Base-by-base conservation (phyloP, 2,888 invertebrate genomes). In the Calephelis perditalis region DNA sequence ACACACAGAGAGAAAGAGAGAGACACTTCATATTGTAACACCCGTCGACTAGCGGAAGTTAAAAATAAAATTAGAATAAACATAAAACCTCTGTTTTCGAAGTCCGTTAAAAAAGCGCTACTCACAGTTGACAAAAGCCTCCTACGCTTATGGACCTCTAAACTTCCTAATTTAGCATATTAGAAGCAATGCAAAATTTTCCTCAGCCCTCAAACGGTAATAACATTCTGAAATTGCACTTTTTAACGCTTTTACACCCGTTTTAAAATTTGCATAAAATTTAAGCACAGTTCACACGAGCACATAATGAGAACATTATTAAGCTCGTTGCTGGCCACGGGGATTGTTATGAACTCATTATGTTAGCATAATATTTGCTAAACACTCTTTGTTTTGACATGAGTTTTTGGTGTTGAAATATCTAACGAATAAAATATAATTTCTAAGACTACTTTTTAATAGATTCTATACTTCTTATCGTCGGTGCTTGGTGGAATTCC, bases 271-370 rank as follows among this genome's bases (percentile, higher is more conserved):
- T 49, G 15, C 49, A 49, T 49, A 49, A 15, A 9, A 49, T 49
- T 49, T 49, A 49, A 49, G 15, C 49, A 12, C 49, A 15, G 49
- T 49, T 49, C 49, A 49, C 46, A 46, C 46, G 46, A 49, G 49
- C 49, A 49, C 49, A 15, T 49, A 15, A 26, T 15, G 49, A 26
- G 49, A 26, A 49, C 26, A 49, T 49, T 49, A 49, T 49, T 49
- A 49, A 49, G 49, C 49, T 49, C 49, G 26, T 49, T 8, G 26
- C 49, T 15, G 15, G 49, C 49, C 49, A 15, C 49, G 5, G 26
- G 12, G 8, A 49, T 49, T 49, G 49, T 49, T 49, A 49, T 49
- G 49, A 49, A 49, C 49, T 49, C 49, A 49, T 49, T 49, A 49
- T 26, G 49, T 49, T 49, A 49, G 49, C 49, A 26, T 49, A 49